Evolutionary conservation across 1,140 invertebrate genomes (phyloP).

Genomic region (Platyura marginata): DNA sequence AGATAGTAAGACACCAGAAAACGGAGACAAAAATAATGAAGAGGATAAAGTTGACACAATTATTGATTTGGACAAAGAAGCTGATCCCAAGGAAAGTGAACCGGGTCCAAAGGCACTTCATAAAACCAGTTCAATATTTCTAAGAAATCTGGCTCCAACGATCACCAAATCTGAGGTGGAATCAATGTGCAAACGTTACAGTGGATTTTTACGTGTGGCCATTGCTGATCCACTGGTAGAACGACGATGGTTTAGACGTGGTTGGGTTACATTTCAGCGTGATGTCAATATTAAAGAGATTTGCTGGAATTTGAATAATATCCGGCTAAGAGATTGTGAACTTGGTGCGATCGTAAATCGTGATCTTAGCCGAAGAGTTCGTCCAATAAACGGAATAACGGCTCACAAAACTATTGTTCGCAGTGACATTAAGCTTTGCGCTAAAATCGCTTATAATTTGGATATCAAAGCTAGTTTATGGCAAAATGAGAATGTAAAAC

Average conservation of each 20-base stretch:
- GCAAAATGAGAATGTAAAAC: constrained; percentile 20
- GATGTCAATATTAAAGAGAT: constrained; percentile 99
- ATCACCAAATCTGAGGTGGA: constrained; percentile 96
- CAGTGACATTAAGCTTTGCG: constrained; percentile 83
- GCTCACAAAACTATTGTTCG: constrained; percentile 79
- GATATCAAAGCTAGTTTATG: constrained; percentile 73
- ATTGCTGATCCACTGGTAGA: constrained; percentile 94
- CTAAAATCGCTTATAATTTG: constrained; percentile 87
- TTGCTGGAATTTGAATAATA: constrained; percentile 97
- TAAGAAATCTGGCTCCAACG: constrained; percentile 84
- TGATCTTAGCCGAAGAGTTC: constrained; percentile 79
- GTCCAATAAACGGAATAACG: constrained; percentile 83
- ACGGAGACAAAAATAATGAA: constrained; percentile 11
- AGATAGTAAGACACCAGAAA: constrained; percentile 6
- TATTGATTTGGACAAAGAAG: constrained; percentile 23
- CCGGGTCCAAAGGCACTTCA: constrained; percentile 56
- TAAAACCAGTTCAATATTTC: constrained; percentile 92
- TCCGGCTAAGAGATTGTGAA: constrained; percentile 69
- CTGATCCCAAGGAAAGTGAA: constrained; percentile 20
- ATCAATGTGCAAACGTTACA: constrained; percentile 87
- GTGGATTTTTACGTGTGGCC: constrained; percentile 89
- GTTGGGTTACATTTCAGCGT: constrained; percentile 95
- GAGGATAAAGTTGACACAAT: constrained; percentile 10
- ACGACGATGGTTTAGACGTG: constrained; percentile 82
- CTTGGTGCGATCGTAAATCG: constrained; percentile 86